Conservation (phyloP, 2,888 invertebrate species). For the Drosophila setosimentum region DNA sequence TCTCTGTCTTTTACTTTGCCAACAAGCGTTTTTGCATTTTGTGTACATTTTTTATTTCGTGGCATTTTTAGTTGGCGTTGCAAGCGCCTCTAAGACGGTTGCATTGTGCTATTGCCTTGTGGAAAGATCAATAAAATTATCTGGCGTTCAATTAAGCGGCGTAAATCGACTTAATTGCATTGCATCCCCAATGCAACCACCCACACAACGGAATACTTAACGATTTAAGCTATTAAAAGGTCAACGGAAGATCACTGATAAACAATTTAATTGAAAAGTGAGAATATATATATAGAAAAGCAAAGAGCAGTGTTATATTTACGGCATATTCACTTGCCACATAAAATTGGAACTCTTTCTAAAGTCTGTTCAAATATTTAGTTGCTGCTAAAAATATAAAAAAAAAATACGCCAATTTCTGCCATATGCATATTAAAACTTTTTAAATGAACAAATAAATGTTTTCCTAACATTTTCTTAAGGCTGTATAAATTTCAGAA, state of each 20-base stretch:
- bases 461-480: neutral
- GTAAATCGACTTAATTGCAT: slow-evolving; percentile 36
- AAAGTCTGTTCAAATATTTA: neutral
- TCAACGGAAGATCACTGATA: neutral
- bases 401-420: neutral
- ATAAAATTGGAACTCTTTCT: neutral
- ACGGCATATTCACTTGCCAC: neutral
- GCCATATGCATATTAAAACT: neutral
- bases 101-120: slow-evolving; percentile 27
- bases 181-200: slow-evolving; percentile 26
- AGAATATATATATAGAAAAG: too few species aligned
- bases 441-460: neutral
- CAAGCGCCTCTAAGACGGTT: slow-evolving; percentile 45
- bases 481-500: neutral
- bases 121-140: slow-evolving; percentile 47
- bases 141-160: slow-evolving; percentile 40
- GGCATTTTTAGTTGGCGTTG: slow-evolving; percentile 37
- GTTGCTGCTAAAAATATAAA: neutral
- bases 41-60: slow-evolving; percentile 9
- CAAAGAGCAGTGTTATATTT: neutral
- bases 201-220: neutral
- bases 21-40: slow-evolving; percentile 40
- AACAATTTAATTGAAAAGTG: slow-evolving; percentile 20
- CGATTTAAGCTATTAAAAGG: slow-evolving; percentile 1
- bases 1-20: slow-evolving; percentile 11